Percentiles rank a stretch among this genome's conserved stretches.
Conservation (phyloP, 2,797 vertebrate genomes). For the Gadopsis marmoratus region DNA sequence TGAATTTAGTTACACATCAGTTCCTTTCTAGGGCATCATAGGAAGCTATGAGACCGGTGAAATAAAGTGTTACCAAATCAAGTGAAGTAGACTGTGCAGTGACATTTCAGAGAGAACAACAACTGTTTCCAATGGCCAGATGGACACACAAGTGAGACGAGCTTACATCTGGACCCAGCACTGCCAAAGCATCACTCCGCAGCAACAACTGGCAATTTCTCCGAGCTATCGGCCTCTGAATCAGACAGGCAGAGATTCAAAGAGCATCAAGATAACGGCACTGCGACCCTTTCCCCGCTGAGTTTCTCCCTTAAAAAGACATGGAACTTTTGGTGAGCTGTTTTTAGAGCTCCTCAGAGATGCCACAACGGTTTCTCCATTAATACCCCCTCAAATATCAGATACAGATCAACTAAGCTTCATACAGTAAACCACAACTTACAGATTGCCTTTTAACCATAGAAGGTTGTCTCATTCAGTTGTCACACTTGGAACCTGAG, state of each 20-base stretch:
- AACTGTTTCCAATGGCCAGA: conserved; percentile 2
- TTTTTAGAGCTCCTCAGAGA: conserved; percentile 18
- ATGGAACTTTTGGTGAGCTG: not conserved
- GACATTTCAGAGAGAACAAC: not conserved
- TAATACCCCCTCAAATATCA: conserved; percentile 9
- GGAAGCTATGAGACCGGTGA: not conserved
- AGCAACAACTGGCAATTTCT: conserved; percentile 42
- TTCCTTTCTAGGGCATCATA: not conserved
- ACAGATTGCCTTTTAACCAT: conserved; percentile 12
- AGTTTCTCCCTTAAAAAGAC: conserved; percentile 51
- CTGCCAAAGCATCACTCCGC: conserved; percentile 40
- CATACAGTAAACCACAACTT: conserved; percentile 16
- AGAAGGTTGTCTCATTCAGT: conserved; percentile 11
- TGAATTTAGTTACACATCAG: not conserved
- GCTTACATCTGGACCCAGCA: not conserved
- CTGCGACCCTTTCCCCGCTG: not conserved
- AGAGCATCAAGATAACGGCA: conserved; percentile 39
- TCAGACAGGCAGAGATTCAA: conserved; percentile 22
- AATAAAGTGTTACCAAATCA: not conserved
- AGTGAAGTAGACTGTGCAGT: not conserved
- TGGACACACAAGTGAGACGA: conserved; percentile 6
- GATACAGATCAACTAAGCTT: conserved; percentile 15
- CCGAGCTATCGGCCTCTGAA: conserved; percentile 48
- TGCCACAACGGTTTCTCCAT: not conserved
- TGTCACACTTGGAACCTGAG: conserved; percentile 13